Conservation (phyloP, 1,140 invertebrate genomes). For the Hyposmocoma kahamanoa region DNA sequence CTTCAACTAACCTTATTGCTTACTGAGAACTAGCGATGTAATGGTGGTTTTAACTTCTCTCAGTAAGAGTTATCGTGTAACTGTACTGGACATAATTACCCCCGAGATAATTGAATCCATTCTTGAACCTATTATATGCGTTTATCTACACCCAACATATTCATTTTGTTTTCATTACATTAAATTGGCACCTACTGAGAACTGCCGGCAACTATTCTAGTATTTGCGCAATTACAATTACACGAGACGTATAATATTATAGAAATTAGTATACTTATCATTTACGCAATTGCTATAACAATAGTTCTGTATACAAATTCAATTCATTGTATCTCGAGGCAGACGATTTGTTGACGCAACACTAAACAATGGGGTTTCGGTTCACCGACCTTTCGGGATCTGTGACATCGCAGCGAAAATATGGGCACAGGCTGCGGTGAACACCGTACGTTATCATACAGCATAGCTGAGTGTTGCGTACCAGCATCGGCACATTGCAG, state of each 20-base stretch:
- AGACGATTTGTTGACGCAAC: conserved; percentile 70
- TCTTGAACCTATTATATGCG: too few species aligned
- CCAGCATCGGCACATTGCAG: conserved; percentile 7
- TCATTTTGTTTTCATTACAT: too few species aligned
- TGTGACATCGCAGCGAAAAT: conserved; percentile 69
- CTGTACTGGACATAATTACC: too few species aligned
- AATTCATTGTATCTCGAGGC: conserved; percentile 62
- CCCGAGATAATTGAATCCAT: too few species aligned
- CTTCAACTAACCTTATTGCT: neutral
- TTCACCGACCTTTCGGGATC: conserved; percentile 66
- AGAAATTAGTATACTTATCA: conserved; percentile 25
- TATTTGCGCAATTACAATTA: conserved; percentile 18
- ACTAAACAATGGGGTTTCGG: conserved; percentile 65
- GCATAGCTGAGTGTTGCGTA: conserved; percentile 36
- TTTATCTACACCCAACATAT: too few species aligned
- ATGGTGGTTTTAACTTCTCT: too few species aligned
- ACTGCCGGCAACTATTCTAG: neutral
- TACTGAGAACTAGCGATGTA: too few species aligned
- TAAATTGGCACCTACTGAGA: too few species aligned
- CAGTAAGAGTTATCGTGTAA: too few species aligned
- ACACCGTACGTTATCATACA: too few species aligned
- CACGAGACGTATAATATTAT: conserved; percentile 16
- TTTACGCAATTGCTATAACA: conserved; percentile 59
- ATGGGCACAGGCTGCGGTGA: conserved; percentile 37
- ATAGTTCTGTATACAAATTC: conserved; percentile 62